Evolutionary conservation across 2,113 vertebrate species (phyloP).

Genomic region (Psammodynastes pulverulentus): DNA sequence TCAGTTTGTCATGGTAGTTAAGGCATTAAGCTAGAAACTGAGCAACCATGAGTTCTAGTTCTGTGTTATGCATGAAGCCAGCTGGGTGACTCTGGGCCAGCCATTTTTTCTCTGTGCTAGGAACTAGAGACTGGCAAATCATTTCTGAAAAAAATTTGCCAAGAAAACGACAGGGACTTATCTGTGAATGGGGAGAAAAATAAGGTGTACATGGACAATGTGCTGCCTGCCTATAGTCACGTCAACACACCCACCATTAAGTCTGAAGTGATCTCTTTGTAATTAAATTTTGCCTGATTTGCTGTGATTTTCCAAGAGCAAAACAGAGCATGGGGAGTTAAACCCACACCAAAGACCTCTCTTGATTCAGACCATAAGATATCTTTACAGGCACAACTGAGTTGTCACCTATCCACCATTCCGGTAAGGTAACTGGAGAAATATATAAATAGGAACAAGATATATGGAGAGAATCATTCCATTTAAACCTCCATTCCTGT

Average conservation of each 20-base stretch:
- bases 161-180: background rate
- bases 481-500: background rate
- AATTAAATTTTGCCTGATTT: background rate
- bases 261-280: background rate
- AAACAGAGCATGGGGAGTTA: background rate
- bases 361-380: background rate
- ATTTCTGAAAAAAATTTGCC: background rate
- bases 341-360: background rate
- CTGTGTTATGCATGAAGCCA: background rate
- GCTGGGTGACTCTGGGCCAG: background rate
- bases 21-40: background rate
- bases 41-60: background rate
- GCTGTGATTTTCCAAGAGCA: background rate
- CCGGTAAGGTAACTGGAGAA: background rate
- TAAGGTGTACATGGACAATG: background rate
- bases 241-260: background rate
- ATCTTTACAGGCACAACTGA: background rate
- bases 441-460: background rate
- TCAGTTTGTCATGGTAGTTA: background rate
- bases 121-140: background rate
- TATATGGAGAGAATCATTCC: background rate
- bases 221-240: background rate
- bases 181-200: background rate
- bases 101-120: background rate
- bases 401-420: background rate